These are phyloP conservation scores for Orthosia incerta DNA, from an alignment of 2,888 invertebrate species.

Conservation along the genomic window DNA sequence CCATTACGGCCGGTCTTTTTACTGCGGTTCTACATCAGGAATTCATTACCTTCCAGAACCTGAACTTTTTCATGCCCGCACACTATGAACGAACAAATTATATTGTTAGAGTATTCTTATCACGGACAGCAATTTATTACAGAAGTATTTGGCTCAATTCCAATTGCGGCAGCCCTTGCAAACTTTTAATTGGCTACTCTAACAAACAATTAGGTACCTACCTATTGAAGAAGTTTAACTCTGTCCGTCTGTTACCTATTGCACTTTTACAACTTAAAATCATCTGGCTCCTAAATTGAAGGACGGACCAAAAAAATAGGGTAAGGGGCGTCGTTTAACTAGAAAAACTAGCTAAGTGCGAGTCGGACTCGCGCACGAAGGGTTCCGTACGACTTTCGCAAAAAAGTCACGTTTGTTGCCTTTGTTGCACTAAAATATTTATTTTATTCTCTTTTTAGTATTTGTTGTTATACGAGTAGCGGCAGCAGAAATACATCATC, in stretches of 20 bases:
- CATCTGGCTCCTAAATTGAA: conserved; percentile 23
- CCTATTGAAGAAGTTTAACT: conserved; percentile 63
- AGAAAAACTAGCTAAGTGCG: not conserved
- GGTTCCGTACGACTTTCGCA: too few relatives aligned
- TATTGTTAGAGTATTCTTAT: conserved; percentile 72
- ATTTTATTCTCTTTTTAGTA: too few relatives aligned
- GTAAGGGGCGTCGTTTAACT: not conserved
- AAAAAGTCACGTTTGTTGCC: too few relatives aligned
- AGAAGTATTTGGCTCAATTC: conserved; percentile 75
- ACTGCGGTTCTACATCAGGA: conserved; percentile 59
- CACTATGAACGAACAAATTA: conserved; percentile 67
- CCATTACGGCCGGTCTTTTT: conserved; percentile 61
- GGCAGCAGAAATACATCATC: too few relatives aligned
- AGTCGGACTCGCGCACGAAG: too few relatives aligned
- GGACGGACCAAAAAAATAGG: not conserved
- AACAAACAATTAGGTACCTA: conserved; percentile 67
- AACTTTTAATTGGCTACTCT: conserved; percentile 80
- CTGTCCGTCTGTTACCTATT: conserved; percentile 50
- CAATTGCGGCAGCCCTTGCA: conserved; percentile 75
- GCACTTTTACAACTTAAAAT: conserved; percentile 58
- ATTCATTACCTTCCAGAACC: conserved; percentile 63
- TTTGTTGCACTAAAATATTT: too few relatives aligned
- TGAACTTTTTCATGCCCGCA: conserved; percentile 64
- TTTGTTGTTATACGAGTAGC: too few relatives aligned
- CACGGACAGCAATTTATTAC: conserved; percentile 73